Conservation (phyloP, 2,888 invertebrate genomes). For the Troides oblongomaculatus region DNA sequence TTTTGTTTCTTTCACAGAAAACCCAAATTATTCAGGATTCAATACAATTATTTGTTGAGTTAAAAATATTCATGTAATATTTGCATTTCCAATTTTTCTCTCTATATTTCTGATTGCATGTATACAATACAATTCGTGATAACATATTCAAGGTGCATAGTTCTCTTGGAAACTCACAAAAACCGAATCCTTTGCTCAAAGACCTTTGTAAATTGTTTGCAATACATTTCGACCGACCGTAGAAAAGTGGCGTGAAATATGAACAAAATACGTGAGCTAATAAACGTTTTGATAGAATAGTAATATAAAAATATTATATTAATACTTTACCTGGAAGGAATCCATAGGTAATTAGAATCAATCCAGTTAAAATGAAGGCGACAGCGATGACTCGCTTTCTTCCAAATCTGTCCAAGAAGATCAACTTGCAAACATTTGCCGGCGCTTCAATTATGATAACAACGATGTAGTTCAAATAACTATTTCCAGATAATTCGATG, state of each 20-base stretch:
- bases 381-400: conserved; percentile 82
- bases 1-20: no score
- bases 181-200: conserved; percentile 4
- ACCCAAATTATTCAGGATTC: no score
- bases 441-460: conserved; percentile 85
- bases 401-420: conserved; percentile 83
- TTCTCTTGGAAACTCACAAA: conserved; percentile 11
- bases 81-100: background rate
- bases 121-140: background rate
- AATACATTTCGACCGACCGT: conserved; percentile 20
- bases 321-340: conserved; percentile 76
- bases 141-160: conserved; percentile 8
- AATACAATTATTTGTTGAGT: no score
- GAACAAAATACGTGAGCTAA: conserved; percentile 7
- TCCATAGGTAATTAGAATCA: conserved; percentile 81
- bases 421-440: conserved; percentile 83
- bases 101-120: background rate
- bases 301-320: background rate
- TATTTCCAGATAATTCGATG: conserved; percentile 86
- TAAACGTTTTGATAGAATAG: conserved; percentile 3
- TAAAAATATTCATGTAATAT: background rate
- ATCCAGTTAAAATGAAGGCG: conserved; percentile 83
- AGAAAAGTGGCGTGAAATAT: conserved; percentile 12
- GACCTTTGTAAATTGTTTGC: conserved; percentile 21
- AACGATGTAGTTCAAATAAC: conserved; percentile 87